These are phyloP conservation scores for Sphyrna mokarran DNA, from an alignment of 2,113 vertebrate genomes.

Conservation along the genomic window DNA sequence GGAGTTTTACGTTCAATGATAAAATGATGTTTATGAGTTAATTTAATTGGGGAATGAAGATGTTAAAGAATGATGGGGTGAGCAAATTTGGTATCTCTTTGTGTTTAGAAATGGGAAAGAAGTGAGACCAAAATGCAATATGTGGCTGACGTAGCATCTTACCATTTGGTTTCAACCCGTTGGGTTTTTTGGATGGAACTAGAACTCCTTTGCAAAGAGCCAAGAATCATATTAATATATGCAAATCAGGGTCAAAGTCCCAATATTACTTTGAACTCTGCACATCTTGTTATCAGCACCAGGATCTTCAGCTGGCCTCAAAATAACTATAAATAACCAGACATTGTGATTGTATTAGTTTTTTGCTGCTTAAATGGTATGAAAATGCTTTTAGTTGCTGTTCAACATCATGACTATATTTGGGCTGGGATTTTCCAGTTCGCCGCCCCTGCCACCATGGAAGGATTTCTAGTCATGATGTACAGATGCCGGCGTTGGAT, in stretches of 20 bases:
- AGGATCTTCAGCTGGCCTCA: neutral
- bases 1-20: neutral
- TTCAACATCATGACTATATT: neutral
- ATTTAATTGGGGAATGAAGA: neutral
- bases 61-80: no score
- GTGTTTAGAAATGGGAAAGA: neutral
- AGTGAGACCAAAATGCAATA: no score
- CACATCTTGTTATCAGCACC: neutral
- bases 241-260: neutral
- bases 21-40: neutral
- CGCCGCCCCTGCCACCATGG: no score
- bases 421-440: no score
- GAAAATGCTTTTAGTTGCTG: neutral
- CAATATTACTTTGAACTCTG: neutral
- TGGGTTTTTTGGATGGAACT: neutral
- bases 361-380: neutral
- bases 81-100: neutral
- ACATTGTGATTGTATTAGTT: neutral
- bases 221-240: neutral
- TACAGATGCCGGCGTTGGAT: no score
- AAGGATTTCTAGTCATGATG: no score
- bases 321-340: neutral
- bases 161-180: neutral
- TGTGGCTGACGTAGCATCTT: neutral
- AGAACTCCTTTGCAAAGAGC: neutral